Conservation (phyloP, 2,113 vertebrate species). For the Cariama cristata region DNA sequence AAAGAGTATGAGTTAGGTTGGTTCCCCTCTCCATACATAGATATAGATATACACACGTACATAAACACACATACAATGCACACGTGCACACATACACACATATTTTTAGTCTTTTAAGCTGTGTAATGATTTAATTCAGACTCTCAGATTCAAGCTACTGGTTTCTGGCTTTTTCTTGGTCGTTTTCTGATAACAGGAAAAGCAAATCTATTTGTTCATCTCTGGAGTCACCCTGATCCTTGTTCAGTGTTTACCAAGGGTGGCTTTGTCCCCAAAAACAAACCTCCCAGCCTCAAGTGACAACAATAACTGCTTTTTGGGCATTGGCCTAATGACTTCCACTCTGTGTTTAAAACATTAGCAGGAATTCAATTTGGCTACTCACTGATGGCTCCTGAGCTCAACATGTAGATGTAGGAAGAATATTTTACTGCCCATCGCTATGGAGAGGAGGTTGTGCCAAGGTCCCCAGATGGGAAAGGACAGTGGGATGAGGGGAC, state of each 20-base stretch:
- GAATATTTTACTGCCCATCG: neutral
- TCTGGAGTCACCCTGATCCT: neutral
- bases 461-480: neutral
- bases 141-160: neutral
- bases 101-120: neutral
- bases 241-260: neutral
- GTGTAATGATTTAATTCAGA: neutral
- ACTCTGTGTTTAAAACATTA: conserved; percentile 5
- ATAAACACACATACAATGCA: neutral
- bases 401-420: neutral
- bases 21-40: conserved; percentile 2
- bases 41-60: neutral
- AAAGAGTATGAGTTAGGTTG: conserved; percentile 1
- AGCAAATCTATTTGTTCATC: neutral
- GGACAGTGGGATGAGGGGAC: neutral
- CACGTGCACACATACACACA: neutral
- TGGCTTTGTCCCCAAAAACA: neutral
- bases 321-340: conserved; percentile 22
- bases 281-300: conserved; percentile 10
- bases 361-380: neutral
- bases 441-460: neutral
- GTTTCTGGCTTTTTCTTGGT: neutral
- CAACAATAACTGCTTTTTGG: conserved; percentile 26
- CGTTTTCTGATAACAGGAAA: neutral
- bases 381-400: neutral